phyloP scores from a whole-genome alignment of 2,797 vertebrate genomes.

The Gymnothorax reevesii region DNA sequence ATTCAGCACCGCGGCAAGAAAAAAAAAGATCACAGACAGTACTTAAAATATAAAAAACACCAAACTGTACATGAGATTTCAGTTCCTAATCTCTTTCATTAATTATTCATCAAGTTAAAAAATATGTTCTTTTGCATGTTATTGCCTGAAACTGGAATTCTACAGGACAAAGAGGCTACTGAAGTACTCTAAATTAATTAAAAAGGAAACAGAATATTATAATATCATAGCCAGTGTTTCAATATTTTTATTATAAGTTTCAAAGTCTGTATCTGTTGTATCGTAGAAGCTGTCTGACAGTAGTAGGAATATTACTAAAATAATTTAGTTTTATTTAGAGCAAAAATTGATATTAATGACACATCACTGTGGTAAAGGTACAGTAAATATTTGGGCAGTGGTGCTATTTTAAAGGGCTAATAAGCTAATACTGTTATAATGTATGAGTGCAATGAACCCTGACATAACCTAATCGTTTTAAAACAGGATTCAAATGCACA shows the following conservation, averaged over 20 bases:
- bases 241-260: not conserved
- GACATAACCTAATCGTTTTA: not conserved
- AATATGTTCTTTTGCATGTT: constrained; percentile 12
- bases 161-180: not conserved
- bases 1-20: not conserved
- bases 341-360: not conserved
- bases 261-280: not conserved
- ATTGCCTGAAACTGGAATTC: constrained; percentile 15
- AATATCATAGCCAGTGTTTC: not conserved
- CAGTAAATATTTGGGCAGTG: no score
- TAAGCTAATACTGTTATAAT: not conserved
- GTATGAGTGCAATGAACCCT: not conserved
- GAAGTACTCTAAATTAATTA: not conserved
- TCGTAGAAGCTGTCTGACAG: not conserved
- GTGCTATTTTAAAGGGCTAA: not conserved
- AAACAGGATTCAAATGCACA: not conserved
- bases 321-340: not conserved
- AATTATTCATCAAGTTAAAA: constrained; percentile 21
- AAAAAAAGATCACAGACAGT: constrained; percentile 6
- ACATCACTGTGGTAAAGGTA: not conserved
- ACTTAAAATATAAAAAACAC: constrained; percentile 11
- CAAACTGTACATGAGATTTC: constrained; percentile 25
- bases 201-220: not conserved
- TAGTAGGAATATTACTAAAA: not conserved
- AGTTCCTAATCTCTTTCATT: constrained; percentile 15